Conservation (phyloP, 2,888 invertebrate species). For the Cephus runcator region DNA sequence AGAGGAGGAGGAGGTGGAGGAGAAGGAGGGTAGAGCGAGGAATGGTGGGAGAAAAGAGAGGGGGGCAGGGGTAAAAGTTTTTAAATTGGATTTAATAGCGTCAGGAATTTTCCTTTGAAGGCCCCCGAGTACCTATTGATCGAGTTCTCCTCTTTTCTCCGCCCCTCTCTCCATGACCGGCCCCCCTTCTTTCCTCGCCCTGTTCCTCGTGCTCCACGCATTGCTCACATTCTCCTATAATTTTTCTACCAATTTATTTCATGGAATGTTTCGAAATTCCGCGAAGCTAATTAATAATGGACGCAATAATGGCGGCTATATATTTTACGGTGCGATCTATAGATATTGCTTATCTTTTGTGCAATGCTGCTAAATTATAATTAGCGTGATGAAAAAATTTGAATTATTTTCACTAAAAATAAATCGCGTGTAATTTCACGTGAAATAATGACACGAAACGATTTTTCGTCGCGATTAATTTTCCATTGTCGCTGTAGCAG, state of each 20-base stretch:
- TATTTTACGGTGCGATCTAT: background rate
- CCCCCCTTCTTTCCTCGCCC: constrained; percentile 31
- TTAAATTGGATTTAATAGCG: constrained; percentile 64
- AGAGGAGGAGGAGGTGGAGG: background rate
- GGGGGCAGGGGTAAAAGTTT: constrained; percentile 57
- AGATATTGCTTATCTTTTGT: background rate
- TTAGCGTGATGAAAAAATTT: background rate
- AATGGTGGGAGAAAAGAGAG: constrained; percentile 20
- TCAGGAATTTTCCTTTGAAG: constrained; percentile 63
- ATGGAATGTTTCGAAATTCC: background rate
- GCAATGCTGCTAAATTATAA: background rate
- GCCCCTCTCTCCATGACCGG: constrained; percentile 11
- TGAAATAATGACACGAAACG: no score
- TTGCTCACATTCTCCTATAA: background rate
- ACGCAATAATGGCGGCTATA: background rate
- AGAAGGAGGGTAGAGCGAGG: constrained; percentile 18
- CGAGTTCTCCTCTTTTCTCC: constrained; percentile 32
- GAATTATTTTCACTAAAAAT: background rate
- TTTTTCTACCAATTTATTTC: background rate
- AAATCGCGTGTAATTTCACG: background rate
- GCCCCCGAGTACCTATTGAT: constrained; percentile 55
- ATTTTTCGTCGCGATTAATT: background rate
- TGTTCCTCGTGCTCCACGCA: constrained; percentile 20
- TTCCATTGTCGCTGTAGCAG: background rate
- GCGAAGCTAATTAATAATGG: background rate